phyloP scores from a whole-genome alignment of 2,888 invertebrate species.

The Thymelicus lineola region DNA sequence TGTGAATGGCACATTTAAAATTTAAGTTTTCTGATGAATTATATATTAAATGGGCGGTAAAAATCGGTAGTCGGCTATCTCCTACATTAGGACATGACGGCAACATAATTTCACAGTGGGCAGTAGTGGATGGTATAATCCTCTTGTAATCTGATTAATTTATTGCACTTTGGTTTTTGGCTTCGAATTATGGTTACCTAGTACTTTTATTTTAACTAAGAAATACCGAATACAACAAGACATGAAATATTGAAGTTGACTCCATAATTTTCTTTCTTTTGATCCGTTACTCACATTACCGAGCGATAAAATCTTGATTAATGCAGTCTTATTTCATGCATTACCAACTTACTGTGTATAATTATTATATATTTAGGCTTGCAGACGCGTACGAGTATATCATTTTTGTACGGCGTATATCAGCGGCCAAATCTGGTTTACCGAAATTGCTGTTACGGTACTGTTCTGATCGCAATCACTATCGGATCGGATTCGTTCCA shows the following conservation, averaged over 20 bases:
- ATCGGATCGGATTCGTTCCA: slow-evolving; percentile 39
- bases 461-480: slow-evolving; percentile 33
- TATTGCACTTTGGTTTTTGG: no score
- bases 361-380: slow-evolving; percentile 24
- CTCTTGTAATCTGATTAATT: no score
- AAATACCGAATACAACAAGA: no score
- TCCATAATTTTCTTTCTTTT: background rate
- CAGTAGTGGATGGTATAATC: no score
- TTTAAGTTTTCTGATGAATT: no score
- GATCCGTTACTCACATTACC: slow-evolving; percentile 9
- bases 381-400: slow-evolving; percentile 24
- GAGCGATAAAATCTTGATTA: slow-evolving; percentile 14
- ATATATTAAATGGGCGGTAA: no score
- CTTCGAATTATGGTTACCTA: no score
- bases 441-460: slow-evolving; percentile 38
- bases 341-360: slow-evolving; percentile 7
- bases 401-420: slow-evolving; percentile 27
- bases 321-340: slow-evolving; percentile 23
- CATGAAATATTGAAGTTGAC: background rate
- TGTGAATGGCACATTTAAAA: no score
- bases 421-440: slow-evolving; percentile 37
- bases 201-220: no score
- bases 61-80: no score
- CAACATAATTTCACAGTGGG: no score
- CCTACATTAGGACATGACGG: no score